phyloP scores from a whole-genome alignment of 2,888 invertebrate species.

The Dysmachus trigonus region DNA sequence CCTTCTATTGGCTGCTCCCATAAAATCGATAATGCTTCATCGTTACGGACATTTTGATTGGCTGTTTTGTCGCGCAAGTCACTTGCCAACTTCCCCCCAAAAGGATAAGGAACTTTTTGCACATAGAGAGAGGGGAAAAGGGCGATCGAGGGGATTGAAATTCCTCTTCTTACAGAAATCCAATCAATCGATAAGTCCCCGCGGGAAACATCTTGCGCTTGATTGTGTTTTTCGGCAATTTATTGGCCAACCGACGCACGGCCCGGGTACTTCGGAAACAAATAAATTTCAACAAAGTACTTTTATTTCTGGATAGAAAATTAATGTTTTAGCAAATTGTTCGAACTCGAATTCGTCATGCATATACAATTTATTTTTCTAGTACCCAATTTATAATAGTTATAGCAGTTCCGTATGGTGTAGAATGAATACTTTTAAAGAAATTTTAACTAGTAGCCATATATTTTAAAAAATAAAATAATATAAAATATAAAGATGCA shows the following conservation, averaged over 20 bases:
- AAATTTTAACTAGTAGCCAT: no score
- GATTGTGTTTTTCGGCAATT: not conserved
- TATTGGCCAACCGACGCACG: not conserved
- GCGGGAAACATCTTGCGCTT: not conserved
- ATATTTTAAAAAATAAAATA: no score
- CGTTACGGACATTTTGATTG: constrained; percentile 6
- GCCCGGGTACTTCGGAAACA: not conserved
- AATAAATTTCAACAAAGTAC: not conserved
- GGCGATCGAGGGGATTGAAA: not conserved
- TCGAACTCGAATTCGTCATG: not conserved
- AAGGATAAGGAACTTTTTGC: not conserved
- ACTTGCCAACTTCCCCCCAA: not conserved
- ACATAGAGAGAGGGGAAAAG: not conserved
- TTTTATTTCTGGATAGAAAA: not conserved
- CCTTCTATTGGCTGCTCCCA: not conserved
- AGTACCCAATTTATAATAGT: not conserved
- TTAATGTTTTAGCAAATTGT: not conserved
- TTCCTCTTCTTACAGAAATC: not conserved
- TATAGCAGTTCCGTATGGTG: not conserved
- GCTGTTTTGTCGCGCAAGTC: constrained; percentile 6
- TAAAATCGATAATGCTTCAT: constrained; percentile 10
- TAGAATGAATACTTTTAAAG: no score
- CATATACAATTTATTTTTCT: not conserved
- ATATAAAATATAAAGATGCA: no score
- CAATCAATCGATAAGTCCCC: not conserved